Evolutionary conservation across 2,888 invertebrate species (phyloP), one percentile per base, ranked within the genome.

Genomic region (Atherix ibis): DNA sequence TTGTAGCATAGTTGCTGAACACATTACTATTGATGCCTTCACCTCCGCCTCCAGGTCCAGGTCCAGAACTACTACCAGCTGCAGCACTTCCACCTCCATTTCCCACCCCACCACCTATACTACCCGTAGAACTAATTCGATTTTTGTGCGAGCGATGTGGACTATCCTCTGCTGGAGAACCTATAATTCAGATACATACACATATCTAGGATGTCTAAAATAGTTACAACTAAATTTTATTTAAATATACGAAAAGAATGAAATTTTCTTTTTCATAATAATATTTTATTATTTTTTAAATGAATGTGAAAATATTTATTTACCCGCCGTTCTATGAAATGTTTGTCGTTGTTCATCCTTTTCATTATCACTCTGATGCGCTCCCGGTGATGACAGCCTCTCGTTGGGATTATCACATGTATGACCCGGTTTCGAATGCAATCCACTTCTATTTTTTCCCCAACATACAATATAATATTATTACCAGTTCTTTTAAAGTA

Each of bases 391-490:
- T 33, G 48, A 42, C 27, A 45, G 43, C 30, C 48, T 42, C 40
- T 48, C 46, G 43, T 45, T 46, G 43, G 48, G 44, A 43, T 46
- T 45, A 44, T 48, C 48, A 45, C 48, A 46, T 38, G 46, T 44
- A 36, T 43, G 44, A 12, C 44, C 44, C 34, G 44, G 45, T 41
- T 42, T 44, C 26, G 41, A 40, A 39, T 45, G 46, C 31, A 44
- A 35, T 39, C 43, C 44, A 36, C 44, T 43, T 35, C 44, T 45
- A 39, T n/a, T n/a, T n/a, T n/a, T n/a, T n/a, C n/a, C n/a, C 16
- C 14, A 13, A 28, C 14, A 15, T 15, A 28, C 26, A 26, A 26
- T 30, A n/a, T 18, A 18, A 15, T n/a, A n/a, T n/a, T n/a, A n/a
- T n/a, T n/a, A n/a, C n/a, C n/a, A n/a, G n/a, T n/a, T n/a, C n/a